phyloP scores from a whole-genome alignment of 2,797 vertebrate genomes.

The Podarcis siculus region DNA sequence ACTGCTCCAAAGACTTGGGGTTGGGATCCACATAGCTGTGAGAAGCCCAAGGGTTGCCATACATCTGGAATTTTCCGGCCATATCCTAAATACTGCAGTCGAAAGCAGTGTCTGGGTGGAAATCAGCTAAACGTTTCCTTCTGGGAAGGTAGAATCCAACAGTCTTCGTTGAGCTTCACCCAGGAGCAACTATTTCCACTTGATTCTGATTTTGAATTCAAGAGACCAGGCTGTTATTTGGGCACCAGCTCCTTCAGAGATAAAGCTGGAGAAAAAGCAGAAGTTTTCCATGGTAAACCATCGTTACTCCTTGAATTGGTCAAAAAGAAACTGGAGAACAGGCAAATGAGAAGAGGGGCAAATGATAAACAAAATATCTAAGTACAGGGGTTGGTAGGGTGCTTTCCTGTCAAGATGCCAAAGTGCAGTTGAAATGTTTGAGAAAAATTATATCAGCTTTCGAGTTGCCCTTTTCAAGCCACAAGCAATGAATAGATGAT shows the following conservation, averaged over 20 bases:
- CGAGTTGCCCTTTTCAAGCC: not conserved
- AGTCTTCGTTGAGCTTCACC: too few species aligned
- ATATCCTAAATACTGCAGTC: too few species aligned
- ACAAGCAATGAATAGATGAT: not conserved
- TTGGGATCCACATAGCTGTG: not conserved
- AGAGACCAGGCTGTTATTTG: too few species aligned
- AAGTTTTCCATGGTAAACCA: too few species aligned
- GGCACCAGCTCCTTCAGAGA: too few species aligned
- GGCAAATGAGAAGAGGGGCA: not conserved
- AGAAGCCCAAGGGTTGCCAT: slow-evolving; percentile 15
- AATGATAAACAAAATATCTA: not conserved
- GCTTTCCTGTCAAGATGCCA: not conserved
- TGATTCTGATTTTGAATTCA: too few species aligned
- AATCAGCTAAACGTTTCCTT: too few species aligned
- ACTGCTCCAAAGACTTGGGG: not conserved
- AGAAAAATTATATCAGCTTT: not conserved
- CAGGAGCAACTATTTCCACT: too few species aligned
- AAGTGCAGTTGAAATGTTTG: not conserved
- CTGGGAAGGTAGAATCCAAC: too few species aligned
- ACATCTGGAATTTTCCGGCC: too few species aligned
- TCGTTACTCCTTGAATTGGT: not conserved
- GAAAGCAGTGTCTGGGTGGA: too few species aligned
- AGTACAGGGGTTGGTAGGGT: not conserved
- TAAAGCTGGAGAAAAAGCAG: too few species aligned
- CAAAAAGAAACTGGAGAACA: not conserved